These are phyloP conservation scores for Luperina testacea DNA, from an alignment of 2,888 invertebrate genomes.

Conservation along the genomic window DNA sequence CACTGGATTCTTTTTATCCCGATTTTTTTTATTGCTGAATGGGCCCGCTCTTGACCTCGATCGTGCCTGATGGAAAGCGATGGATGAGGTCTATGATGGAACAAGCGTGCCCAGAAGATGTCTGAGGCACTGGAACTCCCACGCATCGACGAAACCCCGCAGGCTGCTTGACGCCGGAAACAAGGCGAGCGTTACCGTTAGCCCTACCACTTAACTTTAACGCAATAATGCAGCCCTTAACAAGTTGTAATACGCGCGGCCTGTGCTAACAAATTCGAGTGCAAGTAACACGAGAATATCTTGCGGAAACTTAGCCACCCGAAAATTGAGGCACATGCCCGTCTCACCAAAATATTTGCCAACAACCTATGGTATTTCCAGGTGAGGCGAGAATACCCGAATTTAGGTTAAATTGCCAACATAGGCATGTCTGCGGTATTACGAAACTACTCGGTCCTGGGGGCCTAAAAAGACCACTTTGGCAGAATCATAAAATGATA, in stretches of 20 bases:
- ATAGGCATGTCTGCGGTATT: constrained; percentile 20
- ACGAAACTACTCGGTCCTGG: not conserved
- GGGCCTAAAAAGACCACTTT: too few relatives aligned
- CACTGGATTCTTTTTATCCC: too few relatives aligned
- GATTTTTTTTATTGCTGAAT: too few relatives aligned
- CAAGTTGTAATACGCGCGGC: not conserved
- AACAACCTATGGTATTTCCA: constrained; percentile 32
- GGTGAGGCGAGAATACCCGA: constrained; percentile 22
- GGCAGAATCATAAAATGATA: too few relatives aligned
- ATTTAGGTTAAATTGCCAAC: constrained; percentile 27
- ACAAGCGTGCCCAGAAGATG: too few relatives aligned
- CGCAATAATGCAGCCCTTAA: not conserved
- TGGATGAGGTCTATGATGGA: too few relatives aligned
- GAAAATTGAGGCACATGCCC: constrained; percentile 42
- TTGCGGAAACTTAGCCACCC: constrained; percentile 19
- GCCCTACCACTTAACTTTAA: not conserved
- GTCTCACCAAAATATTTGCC: constrained; percentile 39
- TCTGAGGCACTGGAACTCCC: too few relatives aligned
- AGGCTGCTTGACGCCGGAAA: too few relatives aligned
- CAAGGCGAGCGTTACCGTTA: too few relatives aligned
- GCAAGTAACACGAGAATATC: constrained; percentile 28
- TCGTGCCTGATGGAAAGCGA: too few relatives aligned
- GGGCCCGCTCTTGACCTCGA: too few relatives aligned
- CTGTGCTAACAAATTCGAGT: constrained; percentile 17
- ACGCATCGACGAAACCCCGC: too few relatives aligned